Evolutionary conservation across 2,797 vertebrate species (phyloP), one percentile per base, ranked within the genome.

Genomic region (Semotilus atromaculatus): DNA sequence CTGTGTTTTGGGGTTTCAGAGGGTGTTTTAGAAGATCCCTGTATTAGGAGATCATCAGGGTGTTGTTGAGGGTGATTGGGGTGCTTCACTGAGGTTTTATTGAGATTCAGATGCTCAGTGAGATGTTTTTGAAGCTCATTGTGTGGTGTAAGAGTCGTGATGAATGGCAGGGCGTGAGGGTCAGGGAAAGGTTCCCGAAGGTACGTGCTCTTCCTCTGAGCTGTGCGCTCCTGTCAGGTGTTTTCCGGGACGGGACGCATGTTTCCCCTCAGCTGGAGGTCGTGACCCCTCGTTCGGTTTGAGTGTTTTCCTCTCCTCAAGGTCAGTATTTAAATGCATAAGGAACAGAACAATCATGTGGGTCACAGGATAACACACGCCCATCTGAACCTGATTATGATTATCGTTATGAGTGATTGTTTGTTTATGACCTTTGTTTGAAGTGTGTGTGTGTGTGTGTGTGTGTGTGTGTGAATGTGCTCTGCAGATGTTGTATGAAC

Each of bases 401-500:
- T 43, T 19, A 45, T 80, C 19, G 40, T n/a, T 60, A 68, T 38
- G 6, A 5, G 21, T 36, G 40, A 19, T 23, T 67, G 34, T 40
- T 53, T 29, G 31, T 60, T 26, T 14, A 34, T 72, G 14, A 71
- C 26, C n/a, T 62, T 73, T 73, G 36, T 62, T 73, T 43, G 74
- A 64, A 68, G 80, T 10, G 72, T 62, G 62, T 80, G 80, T 72
- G 58, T 66, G 43, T 11, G 64, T 38, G 31, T 18, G 62, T 80
- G 80, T 72, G 58, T 66, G 43, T 11, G 64, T 38, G 31, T 18
- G 72, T 38, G 80, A 64, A 86, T 82, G 85, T 86, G 72, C 40
- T 82, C 31, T 26, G 62, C 85, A 86, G 85, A 86, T 86, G 85
- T 76, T 68, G 38, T 7, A 18, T 68, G 43, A 86, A 86, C 85